phyloP scores from a whole-genome alignment of 1,140 invertebrate species.

The Leptonema lineaticorne region DNA sequence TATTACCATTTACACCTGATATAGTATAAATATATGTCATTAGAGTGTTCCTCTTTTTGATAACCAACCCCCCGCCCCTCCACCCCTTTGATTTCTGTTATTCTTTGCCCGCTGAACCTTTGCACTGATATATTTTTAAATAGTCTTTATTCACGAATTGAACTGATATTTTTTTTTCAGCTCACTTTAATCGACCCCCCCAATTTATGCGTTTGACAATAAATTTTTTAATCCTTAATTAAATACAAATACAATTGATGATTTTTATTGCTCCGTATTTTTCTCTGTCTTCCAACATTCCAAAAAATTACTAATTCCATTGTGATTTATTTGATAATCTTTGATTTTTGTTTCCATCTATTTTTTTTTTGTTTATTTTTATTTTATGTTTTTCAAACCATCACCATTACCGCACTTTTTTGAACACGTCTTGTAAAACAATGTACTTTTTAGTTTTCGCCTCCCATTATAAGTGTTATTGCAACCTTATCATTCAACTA shows the following conservation, averaged over 20 bases:
- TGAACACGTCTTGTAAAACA: too few species aligned
- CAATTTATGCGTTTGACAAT: neutral
- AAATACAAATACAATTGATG: neutral
- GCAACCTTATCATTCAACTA: too few species aligned
- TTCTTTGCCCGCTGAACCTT: neutral
- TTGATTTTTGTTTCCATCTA: neutral
- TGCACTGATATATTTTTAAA: too few species aligned
- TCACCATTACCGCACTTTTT: too few species aligned
- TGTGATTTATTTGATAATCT: neutral
- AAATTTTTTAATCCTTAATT: too few species aligned
- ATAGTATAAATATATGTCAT: too few species aligned
- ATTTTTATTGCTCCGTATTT: slow-evolving; percentile 11
- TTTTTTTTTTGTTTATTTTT: too few species aligned
- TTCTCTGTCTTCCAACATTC: slow-evolving; percentile 18
- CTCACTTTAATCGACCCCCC: neutral
- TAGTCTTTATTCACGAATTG: neutral
- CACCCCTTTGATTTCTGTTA: neutral
- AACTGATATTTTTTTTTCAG: neutral
- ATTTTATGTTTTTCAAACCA: neutral
- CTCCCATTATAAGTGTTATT: too few species aligned
- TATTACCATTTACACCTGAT: too few species aligned
- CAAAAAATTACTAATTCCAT: slow-evolving; percentile 10
- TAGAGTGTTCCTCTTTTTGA: too few species aligned
- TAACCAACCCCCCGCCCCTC: neutral
- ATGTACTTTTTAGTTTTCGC: too few species aligned